Evolutionary conservation across 2,888 invertebrate species (phyloP), one percentile per base, ranked within the genome.

Genomic region (Esperia sulphurella): DNA sequence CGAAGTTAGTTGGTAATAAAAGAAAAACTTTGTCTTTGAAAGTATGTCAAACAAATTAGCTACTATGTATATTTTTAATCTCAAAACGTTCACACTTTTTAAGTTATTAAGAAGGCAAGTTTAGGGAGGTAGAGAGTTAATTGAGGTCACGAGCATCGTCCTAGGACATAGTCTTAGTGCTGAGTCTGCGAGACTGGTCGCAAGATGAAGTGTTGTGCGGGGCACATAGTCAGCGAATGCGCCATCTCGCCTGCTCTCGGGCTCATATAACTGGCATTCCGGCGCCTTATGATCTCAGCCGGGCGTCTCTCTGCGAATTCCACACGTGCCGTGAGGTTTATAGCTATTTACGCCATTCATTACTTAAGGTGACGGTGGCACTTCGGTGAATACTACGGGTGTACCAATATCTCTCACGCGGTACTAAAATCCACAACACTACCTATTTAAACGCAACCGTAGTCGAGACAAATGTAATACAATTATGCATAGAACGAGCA

Each of bases 1-100:
- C 68, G 66, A 63, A 65, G 60, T 63, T 60, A 35, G 60, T 62
- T 59, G 61, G 64, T 70, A 71, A 74, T 68, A 78, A 73, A 65
- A 71, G 67, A n/a, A n/a, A n/a, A n/a, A n/a, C n/a, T n/a, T n/a
- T n/a, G n/a, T 66, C 66, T 61, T 51, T 53, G 46, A 57, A 59
- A 53, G 58, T 52, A 60, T 68, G 70, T 71, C 73, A 75, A 70
- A 68, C 68, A 61, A 63, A 63, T 52, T 51, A 52, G 28, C 30
- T 43, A 21, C 21, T 13, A n/a, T 40, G 28, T 14, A n/a, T 29
- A 31, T 37, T 38, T 30, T 37, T 40, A 43, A 45, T 30, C 47
- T 49, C 8, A 8, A 10, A 5, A 8, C 31, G 3, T 31, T 8
- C 1, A 31, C 1, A n/a, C 35, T 35, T 10, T n/a, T 35, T 35